A percentile compares a stretch with the other conserved stretches of the same genome.
These are phyloP conservation scores for Porphyrio hochstetteri DNA, from an alignment of 2,113 vertebrate species.

Conservation along the genomic window DNA sequence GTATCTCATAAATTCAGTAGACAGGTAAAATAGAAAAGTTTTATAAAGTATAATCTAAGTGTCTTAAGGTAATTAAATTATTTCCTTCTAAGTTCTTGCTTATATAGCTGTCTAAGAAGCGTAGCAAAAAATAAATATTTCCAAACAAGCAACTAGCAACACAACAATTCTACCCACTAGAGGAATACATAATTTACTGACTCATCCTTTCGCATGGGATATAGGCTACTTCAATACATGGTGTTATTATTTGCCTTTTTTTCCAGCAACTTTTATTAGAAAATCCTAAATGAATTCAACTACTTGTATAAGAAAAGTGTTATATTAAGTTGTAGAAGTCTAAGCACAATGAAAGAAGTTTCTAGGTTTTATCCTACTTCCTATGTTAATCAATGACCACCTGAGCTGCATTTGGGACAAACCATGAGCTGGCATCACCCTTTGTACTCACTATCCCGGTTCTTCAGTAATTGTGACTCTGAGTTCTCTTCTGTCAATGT, in stretches of 20 bases:
- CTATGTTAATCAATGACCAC: not conserved
- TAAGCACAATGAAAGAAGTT: not conserved
- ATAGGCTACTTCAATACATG: not conserved
- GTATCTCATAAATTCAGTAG: constrained; percentile 58
- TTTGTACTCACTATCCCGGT: not conserved
- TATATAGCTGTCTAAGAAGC: not conserved
- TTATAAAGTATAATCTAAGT: constrained; percentile 46
- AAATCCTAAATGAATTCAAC: not conserved
- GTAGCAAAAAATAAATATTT: not conserved
- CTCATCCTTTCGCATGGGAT: not conserved
- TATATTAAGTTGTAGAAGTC: not conserved
- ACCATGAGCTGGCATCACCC: not conserved
- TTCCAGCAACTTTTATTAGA: not conserved
- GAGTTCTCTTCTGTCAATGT: not conserved
- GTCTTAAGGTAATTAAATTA: constrained; percentile 53
- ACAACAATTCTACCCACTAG: not conserved
- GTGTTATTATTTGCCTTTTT: not conserved
- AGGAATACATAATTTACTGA: not conserved
- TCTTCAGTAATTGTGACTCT: not conserved
- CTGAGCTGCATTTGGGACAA: not conserved
- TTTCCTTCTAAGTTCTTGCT: constrained; percentile 24
- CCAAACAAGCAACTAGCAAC: not conserved
- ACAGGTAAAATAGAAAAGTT: constrained; percentile 57
- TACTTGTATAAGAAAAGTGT: not conserved
- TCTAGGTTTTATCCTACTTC: not conserved